A percentile compares a stretch with the other conserved stretches of the same genome.
phyloP scores from a whole-genome alignment of 2,888 invertebrate species.

The Ophonus ardosiacus region DNA sequence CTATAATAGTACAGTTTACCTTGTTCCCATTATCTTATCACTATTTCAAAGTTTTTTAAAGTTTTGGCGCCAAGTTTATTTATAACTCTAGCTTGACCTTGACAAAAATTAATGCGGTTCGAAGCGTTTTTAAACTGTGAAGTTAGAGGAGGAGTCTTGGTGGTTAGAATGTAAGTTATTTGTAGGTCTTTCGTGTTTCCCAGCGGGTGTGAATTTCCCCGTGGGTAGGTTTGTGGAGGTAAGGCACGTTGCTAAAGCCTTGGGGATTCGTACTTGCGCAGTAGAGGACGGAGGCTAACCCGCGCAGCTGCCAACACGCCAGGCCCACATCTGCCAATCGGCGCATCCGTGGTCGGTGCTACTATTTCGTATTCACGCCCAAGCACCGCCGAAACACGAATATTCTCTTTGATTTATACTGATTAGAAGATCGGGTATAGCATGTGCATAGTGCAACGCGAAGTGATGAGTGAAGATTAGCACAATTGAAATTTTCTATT shows the following conservation, averaged over 20 bases:
- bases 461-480: slow-evolving; percentile 17
- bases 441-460: slow-evolving; percentile 12
- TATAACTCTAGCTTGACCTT: not conserved
- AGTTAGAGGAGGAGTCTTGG: too few species aligned
- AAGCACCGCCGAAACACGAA: slow-evolving; percentile 55
- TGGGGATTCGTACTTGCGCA: slow-evolving; percentile 65
- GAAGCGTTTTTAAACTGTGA: not conserved
- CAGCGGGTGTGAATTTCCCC: not conserved
- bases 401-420: slow-evolving; percentile 61
- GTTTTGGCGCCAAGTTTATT: not conserved
- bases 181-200: not conserved
- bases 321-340: slow-evolving; percentile 68
- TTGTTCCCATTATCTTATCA: slow-evolving; percentile 3
- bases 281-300: slow-evolving; percentile 71
- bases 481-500: not conserved
- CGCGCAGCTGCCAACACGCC: slow-evolving; percentile 61
- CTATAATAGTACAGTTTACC: not conserved
- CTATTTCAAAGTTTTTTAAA: not conserved
- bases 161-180: not conserved
- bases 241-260: slow-evolving; percentile 39
- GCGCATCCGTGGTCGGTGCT: slow-evolving; percentile 67
- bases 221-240: not conserved
- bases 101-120: not conserved
- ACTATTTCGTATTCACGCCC: slow-evolving; percentile 64
- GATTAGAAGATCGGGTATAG: slow-evolving; percentile 40